Base-by-base conservation (phyloP, 2,888 invertebrate genomes). In the Kuschelorhynchus macadamiae region DNA sequence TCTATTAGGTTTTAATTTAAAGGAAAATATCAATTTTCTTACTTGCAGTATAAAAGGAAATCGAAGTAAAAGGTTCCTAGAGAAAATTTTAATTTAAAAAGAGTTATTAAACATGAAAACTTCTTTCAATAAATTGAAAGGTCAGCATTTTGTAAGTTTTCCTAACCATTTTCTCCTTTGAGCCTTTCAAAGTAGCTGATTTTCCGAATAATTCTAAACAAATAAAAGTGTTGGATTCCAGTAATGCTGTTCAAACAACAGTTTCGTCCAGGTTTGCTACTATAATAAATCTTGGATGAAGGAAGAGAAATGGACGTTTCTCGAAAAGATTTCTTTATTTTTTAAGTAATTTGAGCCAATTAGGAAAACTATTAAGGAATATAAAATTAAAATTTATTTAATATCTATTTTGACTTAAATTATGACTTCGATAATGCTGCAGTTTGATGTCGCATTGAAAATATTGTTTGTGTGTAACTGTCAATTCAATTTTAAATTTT, bases 221-320 rank as follows among this genome's bases (percentile, higher is more conserved):
- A 76, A 76, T 74, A 76, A 69, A 69, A 65, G 61, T 68, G 67
- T 68, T 64, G 68, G 67, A 63, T 71, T 59, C 60, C 65, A 55
- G 71, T 75, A 75, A 76, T 73, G 67, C 73, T 77, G 74, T 75
- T 74, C 75, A 77, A 77, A 76, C 71, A 76, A 69, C 55, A 47
- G 60, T 60, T 60, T 36, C 36, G 42, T 25, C 60, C 66, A 53
- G 52, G 60, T 30, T 33, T 53, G 25, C 53, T 33, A 14, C 32
- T 44, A 53, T 52, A 61, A 52, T 50, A 20, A 57, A 46, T 25
- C 25, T 25, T 7, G 4, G 7, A 25, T 3, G 7, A 25, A 55
- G 16, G 25, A 46, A 57, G 25, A 33, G 25, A 20, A 17, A 57
- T 46, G 25, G 17, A 20, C 44, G 21, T 25, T 57, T 33, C 32